These are phyloP conservation scores for Amphibalanus amphitrite DNA, from an alignment of 1,140 invertebrate species.

Conservation along the genomic window DNA sequence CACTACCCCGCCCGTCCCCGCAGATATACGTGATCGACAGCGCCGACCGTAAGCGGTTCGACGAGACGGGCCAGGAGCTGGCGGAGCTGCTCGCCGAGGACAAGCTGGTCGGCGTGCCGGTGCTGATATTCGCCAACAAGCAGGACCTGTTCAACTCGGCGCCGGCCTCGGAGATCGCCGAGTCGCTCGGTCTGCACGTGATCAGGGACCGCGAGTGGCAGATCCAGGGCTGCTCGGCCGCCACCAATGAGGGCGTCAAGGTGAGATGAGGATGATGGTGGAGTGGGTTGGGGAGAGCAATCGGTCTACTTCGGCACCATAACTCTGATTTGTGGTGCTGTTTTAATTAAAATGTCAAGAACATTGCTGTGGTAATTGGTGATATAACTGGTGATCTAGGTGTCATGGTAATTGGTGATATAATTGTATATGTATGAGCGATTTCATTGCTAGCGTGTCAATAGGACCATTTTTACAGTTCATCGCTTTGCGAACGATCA, in stretches of 20 bases:
- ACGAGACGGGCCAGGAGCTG: slow-evolving; percentile 86
- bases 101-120: slow-evolving; percentile 54
- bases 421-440: too few relatives aligned
- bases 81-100: slow-evolving; percentile 83
- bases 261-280: too few relatives aligned
- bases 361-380: too few relatives aligned
- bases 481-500: too few relatives aligned
- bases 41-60: slow-evolving; percentile 75
- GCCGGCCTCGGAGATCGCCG: slow-evolving; percentile 74
- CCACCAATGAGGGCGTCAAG: slow-evolving; percentile 78
- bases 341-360: too few relatives aligned
- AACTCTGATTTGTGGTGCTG: too few relatives aligned
- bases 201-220: slow-evolving; percentile 93
- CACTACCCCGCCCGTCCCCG: slow-evolving; percentile 16
- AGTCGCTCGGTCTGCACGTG: slow-evolving; percentile 64
- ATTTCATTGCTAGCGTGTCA: too few relatives aligned
- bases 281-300: too few relatives aligned
- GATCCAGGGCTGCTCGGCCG: slow-evolving; percentile 90
- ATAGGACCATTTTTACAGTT: too few relatives aligned
- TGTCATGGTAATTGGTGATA: too few relatives aligned
- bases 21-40: slow-evolving; percentile 99
- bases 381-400: too few relatives aligned
- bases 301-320: too few relatives aligned
- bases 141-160: slow-evolving; percentile 83
- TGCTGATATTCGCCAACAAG: slow-evolving; percentile 95